These are phyloP conservation scores for Sylvia atricapilla DNA, from an alignment of 2,113 vertebrate species.

Conservation along the genomic window DNA sequence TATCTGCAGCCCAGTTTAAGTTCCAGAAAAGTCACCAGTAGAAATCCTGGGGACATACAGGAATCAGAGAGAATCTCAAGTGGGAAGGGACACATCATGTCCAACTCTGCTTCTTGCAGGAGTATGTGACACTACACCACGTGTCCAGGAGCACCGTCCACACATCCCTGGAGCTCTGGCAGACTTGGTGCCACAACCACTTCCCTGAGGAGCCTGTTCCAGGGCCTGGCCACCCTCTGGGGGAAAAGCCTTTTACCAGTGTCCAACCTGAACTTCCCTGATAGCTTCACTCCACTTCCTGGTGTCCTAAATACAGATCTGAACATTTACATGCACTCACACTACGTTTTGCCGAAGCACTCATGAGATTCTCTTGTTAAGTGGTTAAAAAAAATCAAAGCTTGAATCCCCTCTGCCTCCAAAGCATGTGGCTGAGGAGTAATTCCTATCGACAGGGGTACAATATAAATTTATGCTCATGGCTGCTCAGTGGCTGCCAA, in stretches of 20 bases:
- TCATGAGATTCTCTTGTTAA: not conserved
- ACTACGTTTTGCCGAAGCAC: rapidly evolving
- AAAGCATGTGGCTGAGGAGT: not conserved
- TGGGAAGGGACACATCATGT: not conserved
- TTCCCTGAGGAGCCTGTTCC: not conserved
- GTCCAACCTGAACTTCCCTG: not conserved
- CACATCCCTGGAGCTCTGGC: not conserved
- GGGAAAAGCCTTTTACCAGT: not conserved
- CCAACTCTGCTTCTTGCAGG: not conserved
- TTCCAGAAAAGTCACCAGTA: not conserved
- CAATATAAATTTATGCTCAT: not conserved
- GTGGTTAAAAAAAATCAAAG: not conserved
- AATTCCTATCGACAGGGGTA: not conserved
- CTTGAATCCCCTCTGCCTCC: not conserved
- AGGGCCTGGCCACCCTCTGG: not conserved
- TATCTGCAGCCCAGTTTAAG: not conserved
- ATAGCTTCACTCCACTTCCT: not conserved
- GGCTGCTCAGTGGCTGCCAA: not conserved
- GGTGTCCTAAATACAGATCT: not conserved
- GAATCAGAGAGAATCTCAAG: not conserved
- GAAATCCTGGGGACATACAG: not conserved
- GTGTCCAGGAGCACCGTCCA: not conserved
- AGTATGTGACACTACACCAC: not conserved
- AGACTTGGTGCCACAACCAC: not conserved
- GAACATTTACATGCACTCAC: not conserved